These are phyloP conservation scores for Gavia stellata DNA, from an alignment of 2,113 vertebrate genomes.

Conservation along the genomic window DNA sequence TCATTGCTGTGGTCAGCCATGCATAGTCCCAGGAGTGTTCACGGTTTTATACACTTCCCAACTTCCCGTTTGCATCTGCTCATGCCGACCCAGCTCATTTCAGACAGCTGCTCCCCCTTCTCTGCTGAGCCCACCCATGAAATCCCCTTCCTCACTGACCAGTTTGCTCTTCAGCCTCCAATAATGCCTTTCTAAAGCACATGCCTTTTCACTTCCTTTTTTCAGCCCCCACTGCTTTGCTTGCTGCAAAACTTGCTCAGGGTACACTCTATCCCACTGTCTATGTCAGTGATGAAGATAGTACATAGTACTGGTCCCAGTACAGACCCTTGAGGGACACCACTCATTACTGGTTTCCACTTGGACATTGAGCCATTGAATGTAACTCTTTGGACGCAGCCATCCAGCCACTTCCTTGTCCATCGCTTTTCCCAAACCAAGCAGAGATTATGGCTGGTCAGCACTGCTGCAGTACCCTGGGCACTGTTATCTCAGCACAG, in stretches of 20 bases:
- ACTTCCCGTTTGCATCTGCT: neutral
- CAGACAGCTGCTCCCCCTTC: neutral
- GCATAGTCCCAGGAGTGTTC: neutral
- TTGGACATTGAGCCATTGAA: neutral
- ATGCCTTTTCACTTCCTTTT: neutral
- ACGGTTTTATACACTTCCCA: neutral
- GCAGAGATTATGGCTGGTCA: neutral
- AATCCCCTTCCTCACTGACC: neutral
- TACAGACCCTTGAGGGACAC: neutral
- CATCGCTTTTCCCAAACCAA: neutral
- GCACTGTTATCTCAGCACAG: fast-evolving
- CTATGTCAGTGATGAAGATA: neutral
- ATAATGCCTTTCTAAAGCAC: neutral
- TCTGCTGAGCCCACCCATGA: neutral
- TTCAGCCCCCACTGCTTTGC: neutral
- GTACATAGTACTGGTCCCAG: neutral
- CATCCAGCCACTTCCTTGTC: neutral
- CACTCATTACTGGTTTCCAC: neutral
- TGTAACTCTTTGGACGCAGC: neutral
- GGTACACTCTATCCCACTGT: neutral
- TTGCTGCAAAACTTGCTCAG: neutral
- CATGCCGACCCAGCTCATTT: neutral
- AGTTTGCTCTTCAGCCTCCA: neutral
- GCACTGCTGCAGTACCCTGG: fast-evolving
- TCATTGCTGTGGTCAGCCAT: neutral